Evolutionary conservation across 2,113 vertebrate species (phyloP), one percentile per base, ranked within the genome.

Genomic region (Pseudorectes ferrugineus): DNA sequence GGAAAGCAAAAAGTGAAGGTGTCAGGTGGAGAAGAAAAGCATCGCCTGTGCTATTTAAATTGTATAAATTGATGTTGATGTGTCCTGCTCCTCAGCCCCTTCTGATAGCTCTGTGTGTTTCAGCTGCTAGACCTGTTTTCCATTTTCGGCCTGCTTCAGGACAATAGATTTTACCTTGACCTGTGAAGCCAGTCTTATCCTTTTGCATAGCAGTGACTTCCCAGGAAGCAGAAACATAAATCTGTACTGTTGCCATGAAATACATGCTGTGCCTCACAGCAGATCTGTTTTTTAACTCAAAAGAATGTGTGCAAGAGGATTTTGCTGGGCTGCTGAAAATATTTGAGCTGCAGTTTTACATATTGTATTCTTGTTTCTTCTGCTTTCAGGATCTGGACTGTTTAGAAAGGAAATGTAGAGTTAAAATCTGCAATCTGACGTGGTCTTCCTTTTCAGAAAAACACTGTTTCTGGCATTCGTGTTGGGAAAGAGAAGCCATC

Each of bases 1-100:
- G 28, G 73, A 78, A 96, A 95, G 90, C 73, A 75, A 88, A 93
- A 68, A 35, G 70, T 81, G 25, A 78, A 95, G 46, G 73, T 93
- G 38, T 93, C 93, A 96, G 65, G 58, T 75, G 66, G 70, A 89
- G 82, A 52, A 77, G 74, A 61, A 93, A 86, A 57, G 62, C 74
- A 75, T 52, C 0, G 5, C 35, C 25, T n/a, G 6, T 81, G 58
- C 85, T 77, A 19, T 88, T 92, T 89, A 81, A 89, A 71, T n/a
- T 26, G 14, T 58, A 38, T 65, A 93, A 77, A 62, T 85, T 75
- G 58, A 11, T n/a, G 21, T n/a, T 79, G 84, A 21, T 54, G 31
- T 80, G 40, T 43, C 49, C 19, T 88, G 33, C 52, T 66, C 89
- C 84, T 80, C 36, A 68, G 10, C 33, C 40, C 26, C 12, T 83